Conservation (phyloP, 2,888 invertebrate species). For the Tanypteryx hageni region DNA sequence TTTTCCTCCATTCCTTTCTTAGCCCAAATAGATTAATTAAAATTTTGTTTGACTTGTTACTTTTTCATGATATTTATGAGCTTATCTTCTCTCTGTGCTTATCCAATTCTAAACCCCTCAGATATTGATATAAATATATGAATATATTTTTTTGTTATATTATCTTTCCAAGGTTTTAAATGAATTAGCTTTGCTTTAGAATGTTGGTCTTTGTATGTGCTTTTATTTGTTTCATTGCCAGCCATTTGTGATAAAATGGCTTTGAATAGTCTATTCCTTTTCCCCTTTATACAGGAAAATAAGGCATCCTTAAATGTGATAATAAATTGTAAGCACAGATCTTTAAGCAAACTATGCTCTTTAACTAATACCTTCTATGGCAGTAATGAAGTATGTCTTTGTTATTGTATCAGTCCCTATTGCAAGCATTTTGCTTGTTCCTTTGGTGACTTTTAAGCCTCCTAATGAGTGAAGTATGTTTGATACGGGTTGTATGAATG, state of each 20-base stretch:
- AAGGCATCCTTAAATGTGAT: constrained; percentile 61
- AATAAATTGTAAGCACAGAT: constrained; percentile 62
- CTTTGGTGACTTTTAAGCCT: constrained; percentile 50
- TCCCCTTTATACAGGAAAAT: constrained; percentile 42
- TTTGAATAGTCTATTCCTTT: constrained; percentile 42
- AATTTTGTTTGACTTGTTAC: constrained; percentile 13
- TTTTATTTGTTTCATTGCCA: neutral
- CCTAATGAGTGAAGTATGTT: constrained; percentile 53
- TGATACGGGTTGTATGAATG: constrained; percentile 49
- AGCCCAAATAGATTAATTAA: constrained; percentile 25
- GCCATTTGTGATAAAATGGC: constrained; percentile 55
- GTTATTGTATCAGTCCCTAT: constrained; percentile 35
- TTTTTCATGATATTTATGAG: constrained; percentile 36
- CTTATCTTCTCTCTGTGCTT: constrained; percentile 37
- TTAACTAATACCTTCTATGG: constrained; percentile 52
- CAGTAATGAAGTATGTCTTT: constrained; percentile 42
- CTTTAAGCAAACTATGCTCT: constrained; percentile 45
- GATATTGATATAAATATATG: constrained; percentile 15
- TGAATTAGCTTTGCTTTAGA: constrained; percentile 40
- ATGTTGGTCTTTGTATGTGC: constrained; percentile 13
- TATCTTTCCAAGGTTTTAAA: constrained; percentile 30
- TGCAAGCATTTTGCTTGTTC: constrained; percentile 50
- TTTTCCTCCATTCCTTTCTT: constrained; percentile 46
- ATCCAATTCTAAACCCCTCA: neutral
- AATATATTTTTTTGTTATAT: constrained; percentile 51